Base-by-base conservation (phyloP, 1,140 invertebrate genomes). In the Ptiloglossa arizonensis region DNA sequence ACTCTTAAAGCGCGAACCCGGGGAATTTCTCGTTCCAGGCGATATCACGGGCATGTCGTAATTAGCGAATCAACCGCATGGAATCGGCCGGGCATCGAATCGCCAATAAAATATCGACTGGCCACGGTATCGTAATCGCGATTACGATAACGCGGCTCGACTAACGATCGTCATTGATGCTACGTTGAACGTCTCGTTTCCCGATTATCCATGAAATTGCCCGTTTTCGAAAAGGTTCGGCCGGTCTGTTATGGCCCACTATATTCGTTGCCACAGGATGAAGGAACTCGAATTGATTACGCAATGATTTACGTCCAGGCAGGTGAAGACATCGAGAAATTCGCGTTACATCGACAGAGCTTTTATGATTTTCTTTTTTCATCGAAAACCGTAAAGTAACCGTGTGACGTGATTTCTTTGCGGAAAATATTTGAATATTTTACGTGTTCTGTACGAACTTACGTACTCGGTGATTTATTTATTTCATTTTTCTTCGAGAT, bases 61-160 rank as follows among this genome's bases (percentile, higher is more conserved):
- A 82, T 82, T 82, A 79, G 63, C 56, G 48, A 68, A 57, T 70
- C 64, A 9, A 9, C 50, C 38, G 63, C 48, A 73, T 63, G n/a
- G 46, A 57, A 52, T 63, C 68, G 27, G 59, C 41, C 56, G 24
- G 9, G 78, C 44, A 50, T 44, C 50, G 72, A 78, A 83, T 78
- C 48, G 62, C 13, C 52, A 11, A 78, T 73, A 79, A 83, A 70
- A 38, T 81, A 79, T 82, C 54, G 56, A 22, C 11, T 22, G 52
- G 29, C 52, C 29, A 19, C 29, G 1, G 1, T 56, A 56, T 48
- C 24, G 59, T 62, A 81, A 78, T 74, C 46, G 64, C 48, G 44
- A 72, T 81, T 46, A 54, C 73, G 68, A 81, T 79, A 38, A 24
- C 50, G n/a, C n/a, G 4, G 46, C n/a, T 2, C 17, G 5, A 9